Base-by-base conservation (phyloP, 2,113 vertebrate genomes). In the Climacteris rufus region DNA sequence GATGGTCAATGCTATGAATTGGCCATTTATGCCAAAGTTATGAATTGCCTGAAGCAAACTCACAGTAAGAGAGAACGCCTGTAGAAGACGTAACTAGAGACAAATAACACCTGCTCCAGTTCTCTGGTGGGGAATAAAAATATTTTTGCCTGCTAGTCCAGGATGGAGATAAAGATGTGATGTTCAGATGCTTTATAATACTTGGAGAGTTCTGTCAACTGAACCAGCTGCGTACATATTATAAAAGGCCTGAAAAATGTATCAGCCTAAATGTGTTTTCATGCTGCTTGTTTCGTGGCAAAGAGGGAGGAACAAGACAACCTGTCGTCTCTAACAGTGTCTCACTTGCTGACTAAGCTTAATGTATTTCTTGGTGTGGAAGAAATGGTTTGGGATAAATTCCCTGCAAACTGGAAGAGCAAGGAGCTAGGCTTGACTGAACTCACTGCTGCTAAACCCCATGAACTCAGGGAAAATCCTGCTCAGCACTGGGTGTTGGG, bases 381-480 rank as follows among this genome's bases (percentile, higher is more conserved):
- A 93, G 68, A 89, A 93, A 93, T 44, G 53, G 61, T 89, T 91
- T 76, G 77, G 96, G 87, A 94, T 89, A 82, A 95, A 96, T 72
- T 82, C 69, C 44, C 33, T 82, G 9, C 44, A 60, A 94, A 60
- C 10, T 42, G 81, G 54, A 57, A 68, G 57, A 75, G 57, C 23
- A 64, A 63, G 60, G n/a, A 82, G 77, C 37, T 72, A 18, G 95
- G 70, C 83, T 76, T 4, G 10, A 14, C 49, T 87, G 61, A 89
- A 61, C 24, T 65, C 44, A 10, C 15, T 69, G 72, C 72, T 84
- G 60, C 44, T 71, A 60, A 91, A 93, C 7, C 31, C 47, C 2
- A 15, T 13, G 81, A 64, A 45, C n/a, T 56, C 18, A 19, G 89
- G 81, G 37, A 37, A 84, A 91, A 94, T 40, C 71, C 2, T 69